Conservation (phyloP, 2,113 vertebrate genomes). For the Caloenas nicobarica region DNA sequence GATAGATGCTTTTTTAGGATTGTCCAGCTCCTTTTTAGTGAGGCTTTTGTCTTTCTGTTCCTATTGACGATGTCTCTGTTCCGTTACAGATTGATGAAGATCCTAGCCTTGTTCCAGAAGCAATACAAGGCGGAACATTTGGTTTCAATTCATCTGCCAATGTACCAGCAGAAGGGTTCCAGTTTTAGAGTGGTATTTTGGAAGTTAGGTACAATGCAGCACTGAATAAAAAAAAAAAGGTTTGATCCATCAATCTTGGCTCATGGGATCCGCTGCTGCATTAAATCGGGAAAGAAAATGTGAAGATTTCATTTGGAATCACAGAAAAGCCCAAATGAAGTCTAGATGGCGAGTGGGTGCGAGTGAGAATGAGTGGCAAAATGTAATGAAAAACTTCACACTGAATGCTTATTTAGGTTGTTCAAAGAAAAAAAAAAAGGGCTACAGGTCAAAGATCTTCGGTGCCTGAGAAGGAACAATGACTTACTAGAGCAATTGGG, state of each 20-base stretch:
- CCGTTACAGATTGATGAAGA: conserved; percentile 93
- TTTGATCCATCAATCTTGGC: conserved; percentile 99
- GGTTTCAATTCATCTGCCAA: conserved; percentile 99
- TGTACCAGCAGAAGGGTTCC: conserved; percentile 99
- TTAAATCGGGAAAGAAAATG: conserved; percentile 97
- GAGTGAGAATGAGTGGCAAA: conserved; percentile 99
- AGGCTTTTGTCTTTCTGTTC: not conserved
- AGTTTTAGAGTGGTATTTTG: conserved; percentile 92
- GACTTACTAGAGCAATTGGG: conserved; percentile 80
- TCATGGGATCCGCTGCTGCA: conserved; percentile 99
- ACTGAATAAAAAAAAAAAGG: conserved; percentile 90
- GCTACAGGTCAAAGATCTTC: conserved; percentile 89
- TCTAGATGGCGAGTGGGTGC: conserved; percentile 99
- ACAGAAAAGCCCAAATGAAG: conserved; percentile 96
- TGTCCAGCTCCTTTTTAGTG: not conserved
- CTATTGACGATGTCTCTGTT: not conserved
- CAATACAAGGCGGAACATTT: conserved; percentile 97
- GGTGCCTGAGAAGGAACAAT: conserved; percentile 83
- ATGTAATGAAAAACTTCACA: conserved; percentile 95
- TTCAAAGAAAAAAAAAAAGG: conserved; percentile 81
- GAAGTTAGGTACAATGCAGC: conserved; percentile 98
- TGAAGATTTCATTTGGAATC: conserved; percentile 99
- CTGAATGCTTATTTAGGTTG: conserved; percentile 94
- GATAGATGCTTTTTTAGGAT: not conserved
- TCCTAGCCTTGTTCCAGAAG: conserved; percentile 96